Percentiles rank a stretch among this genome's conserved stretches.
phyloP scores from a whole-genome alignment of 2,797 vertebrate species.

The Nyctibius grandis region DNA sequence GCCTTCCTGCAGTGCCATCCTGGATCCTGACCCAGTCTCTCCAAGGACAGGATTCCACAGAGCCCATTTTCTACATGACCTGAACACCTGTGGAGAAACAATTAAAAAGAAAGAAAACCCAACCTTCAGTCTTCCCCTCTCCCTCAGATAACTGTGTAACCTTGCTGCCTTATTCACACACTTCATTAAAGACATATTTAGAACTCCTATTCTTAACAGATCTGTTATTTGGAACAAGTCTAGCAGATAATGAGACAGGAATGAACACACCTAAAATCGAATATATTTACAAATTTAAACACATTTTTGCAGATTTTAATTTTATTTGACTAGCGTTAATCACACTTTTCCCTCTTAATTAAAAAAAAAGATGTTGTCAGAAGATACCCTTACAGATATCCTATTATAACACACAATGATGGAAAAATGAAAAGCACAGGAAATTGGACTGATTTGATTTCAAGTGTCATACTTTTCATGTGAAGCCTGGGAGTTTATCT shows the following conservation, averaged over 20 bases:
- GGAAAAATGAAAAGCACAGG: neutral
- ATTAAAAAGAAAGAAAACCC: neutral
- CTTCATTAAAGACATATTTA: slow-evolving; percentile 14
- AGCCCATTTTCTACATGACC: neutral
- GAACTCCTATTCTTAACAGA: slow-evolving; percentile 9
- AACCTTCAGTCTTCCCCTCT: neutral
- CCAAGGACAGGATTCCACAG: neutral
- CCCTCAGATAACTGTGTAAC: neutral
- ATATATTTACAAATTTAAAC: neutral
- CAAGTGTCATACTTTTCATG: neutral
- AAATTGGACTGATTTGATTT: neutral
- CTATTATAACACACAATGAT: neutral
- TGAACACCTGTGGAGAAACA: neutral
- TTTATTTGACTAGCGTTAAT: neutral
- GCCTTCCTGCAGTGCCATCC: neutral
- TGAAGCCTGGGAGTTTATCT: neutral
- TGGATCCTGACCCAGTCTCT: neutral
- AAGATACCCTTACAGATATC: neutral
- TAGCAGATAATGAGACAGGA: neutral
- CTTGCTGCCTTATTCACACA: neutral
- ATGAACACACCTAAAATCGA: neutral
- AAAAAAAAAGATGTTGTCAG: neutral
- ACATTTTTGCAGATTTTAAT: neutral
- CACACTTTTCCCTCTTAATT: neutral
- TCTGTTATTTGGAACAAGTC: slow-evolving; percentile 16